Base-by-base conservation (phyloP, 2,113 vertebrate genomes). In the Trachemys scripta region DNA sequence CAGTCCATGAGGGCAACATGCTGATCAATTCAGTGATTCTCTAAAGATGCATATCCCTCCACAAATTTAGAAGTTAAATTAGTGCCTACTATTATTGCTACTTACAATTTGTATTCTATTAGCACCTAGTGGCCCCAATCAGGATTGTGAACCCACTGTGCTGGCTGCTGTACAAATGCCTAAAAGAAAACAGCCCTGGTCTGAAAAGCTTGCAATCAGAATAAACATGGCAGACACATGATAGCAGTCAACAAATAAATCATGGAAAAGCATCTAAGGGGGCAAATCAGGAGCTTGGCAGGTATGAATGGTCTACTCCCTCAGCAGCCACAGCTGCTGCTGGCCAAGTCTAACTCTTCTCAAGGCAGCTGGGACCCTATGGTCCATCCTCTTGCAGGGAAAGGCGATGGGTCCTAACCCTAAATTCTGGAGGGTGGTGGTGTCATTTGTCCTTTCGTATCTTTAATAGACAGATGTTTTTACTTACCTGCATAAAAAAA, bases 201-300 rank as follows among this genome's bases (percentile, higher is more conserved):
- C 45, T 42, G 11, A 35, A 27, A 42, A 81, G 10, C 22, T 25
- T 1, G 69, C 57, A 20, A 54, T 90, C 87, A 65, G 82, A 57
- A 3, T 4, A 2, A 54, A 84, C 7, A 29, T 20, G 1, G 2
- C 1, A 81, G 29, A 50, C 5, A 87, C 47, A 3, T 59, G 13
- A 29, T n/a, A 65, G 62, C 35, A n/a, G 2, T 35, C 19, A 69
- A 20, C 35, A 69, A 69, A 69, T 20, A 69, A 69, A 69, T 69
- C 8, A 69, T 38, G 35, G 35, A 20, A 69, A 38, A n/a, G 17
- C 65, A 69, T 20, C 8, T n/a, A 69, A 69, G 65, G 19, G 19
- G 35, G 7, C 8, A 17, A 65, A 17, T n/a, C 62, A 65, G 31
- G 35, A 65, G 42, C 38, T 79, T 62, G 31, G 12, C 81, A 65